Evolutionary conservation across 1,140 invertebrate species (phyloP), one percentile per base, ranked within the genome.

Genomic region (Tetragnatha versicolor): DNA sequence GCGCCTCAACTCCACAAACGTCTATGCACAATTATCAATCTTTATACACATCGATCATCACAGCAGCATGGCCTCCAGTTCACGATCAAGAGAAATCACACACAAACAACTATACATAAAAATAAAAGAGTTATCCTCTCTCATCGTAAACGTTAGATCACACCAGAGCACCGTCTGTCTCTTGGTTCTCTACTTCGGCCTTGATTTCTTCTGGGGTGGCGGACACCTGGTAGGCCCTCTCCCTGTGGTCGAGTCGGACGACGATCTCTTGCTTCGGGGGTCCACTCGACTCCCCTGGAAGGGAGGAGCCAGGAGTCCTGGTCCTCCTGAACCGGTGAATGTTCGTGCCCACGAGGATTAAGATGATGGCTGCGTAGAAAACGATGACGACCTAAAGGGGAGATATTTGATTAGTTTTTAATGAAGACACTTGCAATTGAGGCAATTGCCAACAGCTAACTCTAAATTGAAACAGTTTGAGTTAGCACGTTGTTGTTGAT

Each of bases 361-460:
- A 81, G 42, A 85, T 85, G 53, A 85, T 85, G 14, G 83, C 84
- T 17, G 84, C 84, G 60, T 85, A 85, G 72, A 85, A 85, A 25
- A 85, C 83, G 20, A 85, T 81, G 17, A 85, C 83, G 10, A 85
- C 84, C 84, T 85, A 53, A 10, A 79, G 77, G 55, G 45, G 35
- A 68, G 27, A 82, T 65, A 20, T 55, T n/a, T 9, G 10, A n/a
- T 42, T 6, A 20, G 12, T 0, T 37, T 61, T 3, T 37, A 61
- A 22, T 58, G 25, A 58, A 58, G 29, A 12, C n/a, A 10, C 9
- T 22, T 27, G 3, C 6, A 20, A 58, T 20, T 58, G 53, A 17
- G 14, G 6, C 0, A 29, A 25, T 29, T 29, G 14, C 10, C 5
- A 12, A 47, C n/a, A n/a, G n/a, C n/a, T n/a, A n/a, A n/a, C n/a